A percentile compares a stretch with the other conserved stretches of the same genome.
These are phyloP conservation scores for Pelodytes ibericus DNA, from an alignment of 2,797 vertebrate species.

Conservation along the genomic window DNA sequence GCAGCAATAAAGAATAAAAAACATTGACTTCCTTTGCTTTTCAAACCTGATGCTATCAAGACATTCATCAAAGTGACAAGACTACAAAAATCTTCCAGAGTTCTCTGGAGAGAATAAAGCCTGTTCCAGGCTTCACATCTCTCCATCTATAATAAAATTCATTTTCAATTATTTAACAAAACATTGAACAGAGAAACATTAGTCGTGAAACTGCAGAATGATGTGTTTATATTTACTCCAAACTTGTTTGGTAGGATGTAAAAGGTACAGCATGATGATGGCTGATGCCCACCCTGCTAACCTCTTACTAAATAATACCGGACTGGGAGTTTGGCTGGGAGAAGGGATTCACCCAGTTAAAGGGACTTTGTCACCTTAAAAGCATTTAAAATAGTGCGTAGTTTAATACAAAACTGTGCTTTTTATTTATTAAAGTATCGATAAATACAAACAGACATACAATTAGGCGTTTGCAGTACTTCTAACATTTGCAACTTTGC, in stretches of 20 bases:
- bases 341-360: no score
- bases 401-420: no score
- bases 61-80: conserved; percentile 54
- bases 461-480: no score
- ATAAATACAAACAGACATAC: no score
- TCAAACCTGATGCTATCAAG: conserved; percentile 52
- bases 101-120: conserved; percentile 41
- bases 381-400: no score
- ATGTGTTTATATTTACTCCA: not conserved
- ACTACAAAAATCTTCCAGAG: conserved; percentile 50
- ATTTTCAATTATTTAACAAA: conserved; percentile 21
- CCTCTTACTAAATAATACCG: no score
- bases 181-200: not conserved
- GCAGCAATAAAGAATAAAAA: conserved; percentile 26
- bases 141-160: conserved; percentile 28
- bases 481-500: no score
- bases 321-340: no score
- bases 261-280: not conserved
- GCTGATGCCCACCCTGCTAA: no score
- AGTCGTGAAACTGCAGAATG: conserved; percentile 1
- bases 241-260: not conserved
- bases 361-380: no score
- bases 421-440: no score
- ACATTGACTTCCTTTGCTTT: conserved; percentile 46
- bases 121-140: conserved; percentile 15